These are phyloP conservation scores for Carassius carassius DNA, from an alignment of 2,113 vertebrate species.

Conservation along the genomic window DNA sequence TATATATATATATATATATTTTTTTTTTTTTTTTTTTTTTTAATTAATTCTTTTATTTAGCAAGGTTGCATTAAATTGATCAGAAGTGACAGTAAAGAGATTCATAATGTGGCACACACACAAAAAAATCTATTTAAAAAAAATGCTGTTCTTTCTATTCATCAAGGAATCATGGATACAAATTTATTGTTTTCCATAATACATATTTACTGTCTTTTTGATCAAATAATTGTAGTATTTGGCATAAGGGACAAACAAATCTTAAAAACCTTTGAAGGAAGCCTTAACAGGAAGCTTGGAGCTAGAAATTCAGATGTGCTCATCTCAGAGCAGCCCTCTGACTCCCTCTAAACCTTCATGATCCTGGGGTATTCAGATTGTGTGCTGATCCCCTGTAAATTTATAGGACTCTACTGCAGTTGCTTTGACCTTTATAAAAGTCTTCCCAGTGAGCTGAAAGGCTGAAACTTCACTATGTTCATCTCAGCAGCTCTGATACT, in stretches of 20 bases:
- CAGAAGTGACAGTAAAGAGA: no score
- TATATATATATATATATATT: no score
- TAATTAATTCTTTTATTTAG: no score
- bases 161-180: neutral
- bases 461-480: neutral
- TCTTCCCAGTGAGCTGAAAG: neutral
- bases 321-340: neutral
- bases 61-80: no score
- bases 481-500: neutral
- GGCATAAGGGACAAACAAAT: neutral
- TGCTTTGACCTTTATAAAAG: neutral
- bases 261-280: neutral
- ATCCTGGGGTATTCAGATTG: neutral
- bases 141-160: neutral
- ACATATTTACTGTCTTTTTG: neutral
- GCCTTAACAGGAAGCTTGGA: neutral
- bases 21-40: no score
- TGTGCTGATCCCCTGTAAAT: neutral
- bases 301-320: neutral
- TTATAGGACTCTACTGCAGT: neutral
- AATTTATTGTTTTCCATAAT: no score
- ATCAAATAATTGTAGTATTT: neutral
- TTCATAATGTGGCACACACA: no score
- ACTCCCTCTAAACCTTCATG: neutral
- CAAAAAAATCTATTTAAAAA: neutral